phyloP scores from a whole-genome alignment of 2,797 vertebrate species.

The Sebastes taczanowskii region DNA sequence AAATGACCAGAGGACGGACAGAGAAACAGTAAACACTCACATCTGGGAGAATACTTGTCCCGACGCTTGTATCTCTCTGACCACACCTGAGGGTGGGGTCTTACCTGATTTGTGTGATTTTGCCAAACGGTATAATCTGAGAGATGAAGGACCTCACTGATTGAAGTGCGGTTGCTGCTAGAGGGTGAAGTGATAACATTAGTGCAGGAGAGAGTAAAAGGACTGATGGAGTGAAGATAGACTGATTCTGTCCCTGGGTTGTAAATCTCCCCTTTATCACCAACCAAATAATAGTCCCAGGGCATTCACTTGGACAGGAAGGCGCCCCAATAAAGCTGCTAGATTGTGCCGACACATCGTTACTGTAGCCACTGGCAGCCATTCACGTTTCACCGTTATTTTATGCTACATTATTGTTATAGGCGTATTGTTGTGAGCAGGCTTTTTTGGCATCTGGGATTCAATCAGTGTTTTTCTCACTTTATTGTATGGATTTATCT shows the following conservation, averaged over 20 bases:
- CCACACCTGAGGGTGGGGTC: constrained; percentile 1
- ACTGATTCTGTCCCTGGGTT: constrained; percentile 40
- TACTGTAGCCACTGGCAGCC: neutral
- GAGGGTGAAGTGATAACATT: constrained; percentile 39
- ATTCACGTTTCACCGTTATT: neutral
- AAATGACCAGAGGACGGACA: constrained; percentile 41
- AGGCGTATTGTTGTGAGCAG: neutral
- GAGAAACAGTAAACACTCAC: constrained; percentile 43
- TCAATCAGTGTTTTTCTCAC: neutral
- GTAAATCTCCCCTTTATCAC: constrained; percentile 74
- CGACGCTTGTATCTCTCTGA: neutral
- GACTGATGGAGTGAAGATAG: constrained; percentile 55
- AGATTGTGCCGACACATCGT: constrained; percentile 44
- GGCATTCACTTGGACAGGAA: constrained; percentile 27
- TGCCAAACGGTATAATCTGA: neutral
- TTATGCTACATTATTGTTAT: neutral
- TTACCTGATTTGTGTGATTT: neutral
- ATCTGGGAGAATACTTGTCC: constrained; percentile 22
- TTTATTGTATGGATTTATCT: neutral
- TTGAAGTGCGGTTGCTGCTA: constrained; percentile 12
- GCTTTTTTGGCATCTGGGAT: neutral
- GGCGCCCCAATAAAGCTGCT: constrained; percentile 57
- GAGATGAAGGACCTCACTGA: constrained; percentile 14
- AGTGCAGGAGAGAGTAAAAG: constrained; percentile 16
- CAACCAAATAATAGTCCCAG: constrained; percentile 44